Evolutionary conservation across 2,888 invertebrate genomes (phyloP), one percentile per base, ranked within the genome.

Genomic region (Galerucella pusilla): DNA sequence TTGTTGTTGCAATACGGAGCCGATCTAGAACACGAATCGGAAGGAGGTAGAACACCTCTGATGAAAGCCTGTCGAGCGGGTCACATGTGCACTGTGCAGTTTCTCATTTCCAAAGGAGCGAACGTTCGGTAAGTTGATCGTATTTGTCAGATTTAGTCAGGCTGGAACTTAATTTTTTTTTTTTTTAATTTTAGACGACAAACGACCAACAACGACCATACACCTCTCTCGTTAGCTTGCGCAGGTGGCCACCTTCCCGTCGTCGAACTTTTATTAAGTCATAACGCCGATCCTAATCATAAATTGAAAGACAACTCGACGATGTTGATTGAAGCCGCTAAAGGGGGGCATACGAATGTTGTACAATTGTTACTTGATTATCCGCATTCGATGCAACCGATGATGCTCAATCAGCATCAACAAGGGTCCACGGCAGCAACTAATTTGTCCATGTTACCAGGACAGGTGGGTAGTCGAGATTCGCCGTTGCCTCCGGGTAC

Each of bases 21-120:
- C 71, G 93, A 96, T 88, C 89, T 98, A 85, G 97, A 98, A 88
- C 97, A 97, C 88, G 97, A 97, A 89, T 96, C 96, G 64, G 98
- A 99, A 88, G 98, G 85, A 9, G 98, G 98, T 6, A 92, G 98
- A 83, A 99, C 99, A 78, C 98, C 99, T 66, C 89, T 99, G 85
- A 99, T 99, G 99, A 99, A 98, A 89, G 98, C 99, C 42, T 97
- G 97, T 81, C 92, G 98, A 80, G 97, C 98, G 16, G 99, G 99
- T 0, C 98, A 99, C 88, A 89, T 96, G 71, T 97, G 97, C 88
- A 97, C 98, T 79, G 98, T 98, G 81, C 96, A 97, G 90, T 98
- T 97, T 90, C 93, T 99, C 77, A 94, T 98, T 80, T 92, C 93
- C 73, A 96, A 97, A 87, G 92, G 78, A 67, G 78, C 74, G 28